These are phyloP conservation scores for Triplophysa tibetana DNA, from an alignment of 2,113 vertebrate genomes.

Conservation along the genomic window DNA sequence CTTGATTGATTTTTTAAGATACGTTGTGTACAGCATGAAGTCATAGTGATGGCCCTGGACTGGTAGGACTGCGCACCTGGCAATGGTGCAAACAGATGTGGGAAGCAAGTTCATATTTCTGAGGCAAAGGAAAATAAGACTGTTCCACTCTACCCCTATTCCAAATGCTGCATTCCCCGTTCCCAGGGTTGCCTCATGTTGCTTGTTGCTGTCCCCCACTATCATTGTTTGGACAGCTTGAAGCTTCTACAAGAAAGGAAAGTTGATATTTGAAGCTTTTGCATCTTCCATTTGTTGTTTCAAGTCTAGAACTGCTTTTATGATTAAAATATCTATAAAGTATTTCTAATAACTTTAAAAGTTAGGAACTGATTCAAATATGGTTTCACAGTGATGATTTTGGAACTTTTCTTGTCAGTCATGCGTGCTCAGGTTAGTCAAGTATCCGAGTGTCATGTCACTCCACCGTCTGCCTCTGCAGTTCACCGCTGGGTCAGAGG, in stretches of 20 bases:
- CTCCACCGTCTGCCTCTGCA: conserved; percentile 58
- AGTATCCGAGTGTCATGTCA: conserved; percentile 35
- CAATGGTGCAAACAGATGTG: conserved; percentile 72
- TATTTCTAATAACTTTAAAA: neutral
- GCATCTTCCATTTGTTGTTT: conserved; percentile 55
- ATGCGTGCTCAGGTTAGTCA: conserved; percentile 13
- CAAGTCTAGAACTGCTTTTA: neutral
- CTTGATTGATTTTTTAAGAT: neutral
- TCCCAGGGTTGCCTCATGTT: conserved; percentile 84
- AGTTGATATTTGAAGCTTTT: conserved; percentile 73
- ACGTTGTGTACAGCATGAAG: conserved; percentile 54
- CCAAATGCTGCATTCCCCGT: conserved; percentile 73
- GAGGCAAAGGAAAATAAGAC: conserved; percentile 79
- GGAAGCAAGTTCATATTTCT: conserved; percentile 79
- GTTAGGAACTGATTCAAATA: neutral
- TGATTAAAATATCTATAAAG: neutral
- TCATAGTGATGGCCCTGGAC: conserved; percentile 62
- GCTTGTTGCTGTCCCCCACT: conserved; percentile 73
- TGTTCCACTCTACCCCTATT: conserved; percentile 72
- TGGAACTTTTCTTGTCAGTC: neutral
- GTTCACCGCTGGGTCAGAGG: conserved; percentile 70
- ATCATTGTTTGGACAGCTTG: conserved; percentile 92
- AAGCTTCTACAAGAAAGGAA: conserved; percentile 72
- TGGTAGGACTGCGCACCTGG: conserved; percentile 72
- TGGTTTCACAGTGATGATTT: neutral